Base-by-base conservation (phyloP, 2,888 invertebrate species). In the Cepaea hortensis region DNA sequence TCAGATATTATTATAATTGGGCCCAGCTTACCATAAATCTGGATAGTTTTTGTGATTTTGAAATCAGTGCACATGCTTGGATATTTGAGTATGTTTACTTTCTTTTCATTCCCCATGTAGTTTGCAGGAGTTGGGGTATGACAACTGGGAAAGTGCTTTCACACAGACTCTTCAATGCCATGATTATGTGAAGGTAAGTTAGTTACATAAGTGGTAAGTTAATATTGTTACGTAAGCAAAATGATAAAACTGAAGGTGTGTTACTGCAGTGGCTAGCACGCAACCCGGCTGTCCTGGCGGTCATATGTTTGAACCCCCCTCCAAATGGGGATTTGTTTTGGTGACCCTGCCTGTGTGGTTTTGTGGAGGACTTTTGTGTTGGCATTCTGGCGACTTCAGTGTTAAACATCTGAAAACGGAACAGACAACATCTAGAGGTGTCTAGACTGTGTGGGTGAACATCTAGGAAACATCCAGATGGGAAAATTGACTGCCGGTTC, bases 141-240 rank as follows among this genome's bases (percentile, higher is more conserved):
- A 89, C 77, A 84, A 89, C 15, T 90, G 89, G 81, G 89, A 91
- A 50, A 91, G 92, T 83, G 89, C 90, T 72, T 93, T 93, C 92
- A 91, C 91, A 11, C 85, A 83, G 15, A 85, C 85, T 7, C 89
- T 94, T 0, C 91, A 91, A n/a, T 87, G 90, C 55, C 84, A 88
- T 55, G 91, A 91, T 76, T 94, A 91, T 90, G 92, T 93, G 62
- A 89, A 92, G 91, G 94, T 94, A 90, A 86, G 90, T 80, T 4
- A 72, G 20, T 46, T 35, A 65, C 61, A 15, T 13, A 48, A 35
- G 9, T 1, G 1, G 35, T 35, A 35, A 35, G 35, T 0, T 35
- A 35, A 35, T 35, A 35, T 35, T 35, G 35, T 35, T 35, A 35
- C 35, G 35, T 35, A 35, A 35, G 35, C n/a, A n/a, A n/a, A n/a